Evolutionary conservation across 2,113 vertebrate genomes (phyloP), one percentile per base, ranked within the genome.

Genomic region (Tapirus terrestris): DNA sequence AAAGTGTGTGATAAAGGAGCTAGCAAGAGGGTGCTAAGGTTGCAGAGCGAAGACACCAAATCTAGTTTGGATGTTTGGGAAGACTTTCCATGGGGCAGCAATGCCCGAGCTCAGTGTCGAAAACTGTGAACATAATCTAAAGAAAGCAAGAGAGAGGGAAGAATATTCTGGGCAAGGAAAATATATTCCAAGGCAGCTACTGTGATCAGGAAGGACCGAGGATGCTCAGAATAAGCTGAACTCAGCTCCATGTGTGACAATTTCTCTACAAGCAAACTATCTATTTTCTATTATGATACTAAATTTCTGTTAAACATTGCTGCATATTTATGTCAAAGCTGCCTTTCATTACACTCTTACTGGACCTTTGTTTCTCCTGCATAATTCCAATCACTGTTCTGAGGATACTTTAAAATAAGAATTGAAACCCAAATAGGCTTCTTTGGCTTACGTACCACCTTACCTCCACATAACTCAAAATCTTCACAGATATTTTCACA

Each of bases 401-500:
- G 53, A 17, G 43, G 16, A 27, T 77, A 87, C 79, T 93, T 94
- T 56, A n/a, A 85, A 97, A 31, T 75, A 76, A 73, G 0, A 65
- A 25, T 63, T 88, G 48, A 76, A 88, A 94, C 73, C 43, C 63
- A 94, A 61, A 70, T 75, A 96, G 56, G 76, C 20, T 87, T 91
- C 88, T 93, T 96, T 92, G 81, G 95, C 36, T 73, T 91, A 48
- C 29, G 16, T 60, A 70, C 11, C 77, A 77, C 27, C 43, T 77
- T 86, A 67, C n/a, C n/a, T 94, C 80, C 70, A 53, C 7, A 6
- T 91, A 84, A 87, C 60, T 89, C 48, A 90, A 70, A 87, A 76
- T 81, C 43, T 43, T 83, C 89, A 85, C 31, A 1, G 73, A 48
- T 97, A 85, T 96, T 94, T 98, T 97, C 87, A 96, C 88, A 98